A percentile compares a stretch with the other conserved stretches of the same genome.
phyloP scores from a whole-genome alignment of 2,797 vertebrate species.

The Rhodeus uyekii region DNA sequence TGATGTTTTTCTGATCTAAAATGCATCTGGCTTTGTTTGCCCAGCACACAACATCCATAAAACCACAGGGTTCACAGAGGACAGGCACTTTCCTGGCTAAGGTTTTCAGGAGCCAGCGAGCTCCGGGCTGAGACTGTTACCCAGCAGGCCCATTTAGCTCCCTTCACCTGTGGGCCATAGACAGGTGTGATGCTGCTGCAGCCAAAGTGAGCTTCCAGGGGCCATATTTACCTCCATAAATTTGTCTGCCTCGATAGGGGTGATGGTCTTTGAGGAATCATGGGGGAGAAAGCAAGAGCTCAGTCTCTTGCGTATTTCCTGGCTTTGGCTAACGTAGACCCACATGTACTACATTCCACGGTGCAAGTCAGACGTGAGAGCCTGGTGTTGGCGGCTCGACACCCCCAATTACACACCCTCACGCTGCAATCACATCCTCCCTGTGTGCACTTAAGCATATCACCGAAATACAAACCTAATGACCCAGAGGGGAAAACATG shows the following conservation, averaged over 20 bases:
- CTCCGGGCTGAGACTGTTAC: conserved; percentile 3
- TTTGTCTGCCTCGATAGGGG: conserved; percentile 67
- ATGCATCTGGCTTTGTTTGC: conserved; percentile 21
- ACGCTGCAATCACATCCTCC: conserved; percentile 67
- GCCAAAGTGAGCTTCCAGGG: conserved; percentile 58
- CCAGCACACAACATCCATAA: conserved; percentile 26
- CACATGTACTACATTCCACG: conserved; percentile 76
- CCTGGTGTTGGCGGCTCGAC: conserved; percentile 48
- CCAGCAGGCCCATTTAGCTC: conserved; percentile 38
- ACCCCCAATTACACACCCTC: conserved; percentile 57
- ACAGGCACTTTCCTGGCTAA: conserved; percentile 17
- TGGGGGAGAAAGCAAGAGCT: conserved; percentile 66
- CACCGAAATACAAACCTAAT: conserved; percentile 68
- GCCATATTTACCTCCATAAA: conserved; percentile 53
- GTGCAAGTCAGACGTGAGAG: conserved; percentile 71
- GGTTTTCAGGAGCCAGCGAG: conserved; percentile 8
- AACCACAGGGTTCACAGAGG: conserved; percentile 28
- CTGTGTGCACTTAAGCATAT: conserved; percentile 68
- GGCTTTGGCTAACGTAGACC: conserved; percentile 65
- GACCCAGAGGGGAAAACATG: conserved; percentile 57
- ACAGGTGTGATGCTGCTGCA: conserved; percentile 72
- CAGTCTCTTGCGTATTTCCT: conserved; percentile 67
- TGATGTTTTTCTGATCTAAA: conserved; percentile 26
- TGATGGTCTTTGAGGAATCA: conserved; percentile 60
- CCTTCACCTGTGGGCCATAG: conserved; percentile 67